Evolutionary conservation across 2,888 invertebrate species (phyloP).

Genomic region (Rhagonycha lutea): DNA sequence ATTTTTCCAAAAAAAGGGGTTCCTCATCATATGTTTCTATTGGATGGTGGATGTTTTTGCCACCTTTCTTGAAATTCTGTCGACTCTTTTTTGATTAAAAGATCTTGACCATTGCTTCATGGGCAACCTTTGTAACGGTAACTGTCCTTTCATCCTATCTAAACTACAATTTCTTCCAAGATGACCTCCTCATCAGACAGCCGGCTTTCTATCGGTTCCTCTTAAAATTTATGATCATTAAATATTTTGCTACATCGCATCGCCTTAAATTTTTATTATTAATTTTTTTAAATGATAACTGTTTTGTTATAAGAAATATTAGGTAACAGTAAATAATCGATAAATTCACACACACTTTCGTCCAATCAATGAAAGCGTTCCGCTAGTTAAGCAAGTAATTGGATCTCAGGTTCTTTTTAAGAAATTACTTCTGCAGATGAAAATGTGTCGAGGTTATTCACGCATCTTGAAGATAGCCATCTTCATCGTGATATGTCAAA

Average conservation of each 20-base stretch:
- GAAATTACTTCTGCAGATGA: conserved; percentile 1
- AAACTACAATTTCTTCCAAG: background rate
- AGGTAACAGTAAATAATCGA: conserved; percentile 1
- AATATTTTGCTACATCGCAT: background rate
- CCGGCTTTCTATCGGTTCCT: background rate
- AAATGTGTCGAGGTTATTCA: conserved; percentile 18
- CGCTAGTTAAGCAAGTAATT: conserved; percentile 2
- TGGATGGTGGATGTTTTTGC: too few species aligned
- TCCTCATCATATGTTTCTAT: too few species aligned
- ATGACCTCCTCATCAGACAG: background rate
- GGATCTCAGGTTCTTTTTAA: conserved; percentile 1
- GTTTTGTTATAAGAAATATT: background rate
- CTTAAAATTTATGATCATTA: background rate
- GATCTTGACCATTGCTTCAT: background rate
- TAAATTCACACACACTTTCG: background rate
- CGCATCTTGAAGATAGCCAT: conserved; percentile 8
- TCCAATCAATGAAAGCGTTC: conserved; percentile 19
- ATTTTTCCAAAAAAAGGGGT: background rate
- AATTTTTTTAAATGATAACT: background rate
- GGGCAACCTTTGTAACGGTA: background rate
- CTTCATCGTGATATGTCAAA: background rate
- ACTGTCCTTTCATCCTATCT: background rate
- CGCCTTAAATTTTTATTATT: background rate
- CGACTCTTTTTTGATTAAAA: background rate
- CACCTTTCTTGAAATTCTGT: too few species aligned